phyloP scores from a whole-genome alignment of 2,113 vertebrate species.

The Mesembrinibis cayennensis region DNA sequence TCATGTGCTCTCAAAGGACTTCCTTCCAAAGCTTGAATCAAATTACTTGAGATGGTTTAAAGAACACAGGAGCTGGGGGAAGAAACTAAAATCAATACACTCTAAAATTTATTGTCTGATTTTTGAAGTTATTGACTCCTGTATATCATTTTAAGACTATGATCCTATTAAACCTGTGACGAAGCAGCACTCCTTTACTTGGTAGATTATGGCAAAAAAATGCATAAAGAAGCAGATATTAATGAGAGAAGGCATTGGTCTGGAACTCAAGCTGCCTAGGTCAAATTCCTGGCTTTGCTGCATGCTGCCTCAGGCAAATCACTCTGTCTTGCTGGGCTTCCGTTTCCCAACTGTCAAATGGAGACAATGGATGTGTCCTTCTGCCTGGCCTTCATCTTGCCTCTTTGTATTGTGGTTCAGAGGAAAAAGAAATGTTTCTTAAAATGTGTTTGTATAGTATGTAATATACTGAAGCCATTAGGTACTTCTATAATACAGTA shows the following conservation, averaged over 20 bases:
- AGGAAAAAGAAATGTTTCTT: not conserved
- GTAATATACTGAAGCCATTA: not conserved
- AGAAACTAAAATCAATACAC: constrained; percentile 53
- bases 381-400: not conserved
- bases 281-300: not conserved
- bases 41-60: constrained; percentile 28
- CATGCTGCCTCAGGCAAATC: not conserved
- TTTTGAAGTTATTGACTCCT: constrained; percentile 3
- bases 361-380: not conserved
- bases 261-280: constrained; percentile 26
- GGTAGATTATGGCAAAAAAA: not conserved
- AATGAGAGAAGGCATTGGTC: not conserved
- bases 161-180: not conserved
- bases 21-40: constrained; percentile 15
- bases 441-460: not conserved
- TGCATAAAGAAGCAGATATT: not conserved
- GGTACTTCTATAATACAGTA: not conserved
- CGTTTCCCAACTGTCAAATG: not conserved
- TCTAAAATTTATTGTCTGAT: constrained; percentile 11
- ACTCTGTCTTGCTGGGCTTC: not conserved
- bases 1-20: not conserved
- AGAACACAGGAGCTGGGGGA: not conserved
- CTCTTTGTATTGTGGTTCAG: not conserved
- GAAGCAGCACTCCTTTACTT: not conserved
- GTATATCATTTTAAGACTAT: not conserved